Percentiles rank a stretch among this genome's conserved stretches.
phyloP scores from a whole-genome alignment of 2,113 vertebrate species.

The Vimba vimba region DNA sequence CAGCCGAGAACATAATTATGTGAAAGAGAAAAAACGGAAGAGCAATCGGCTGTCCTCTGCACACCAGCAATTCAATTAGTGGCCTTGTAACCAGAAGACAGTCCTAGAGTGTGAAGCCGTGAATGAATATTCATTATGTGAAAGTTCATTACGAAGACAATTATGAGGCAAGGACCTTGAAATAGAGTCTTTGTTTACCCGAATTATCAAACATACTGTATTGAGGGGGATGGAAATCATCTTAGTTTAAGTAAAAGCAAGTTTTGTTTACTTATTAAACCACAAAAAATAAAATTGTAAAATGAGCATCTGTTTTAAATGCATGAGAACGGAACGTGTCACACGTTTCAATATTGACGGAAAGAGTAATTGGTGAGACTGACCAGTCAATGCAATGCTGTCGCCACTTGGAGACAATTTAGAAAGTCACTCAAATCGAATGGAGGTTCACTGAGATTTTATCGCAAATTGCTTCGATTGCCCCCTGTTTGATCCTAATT shows the following conservation, averaged over 20 bases:
- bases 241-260: background rate
- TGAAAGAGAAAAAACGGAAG: constrained; percentile 1
- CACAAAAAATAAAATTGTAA: background rate
- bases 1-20: constrained; percentile 21
- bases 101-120: constrained; percentile 36
- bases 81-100: constrained; percentile 44
- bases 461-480: background rate
- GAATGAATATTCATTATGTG: constrained; percentile 58
- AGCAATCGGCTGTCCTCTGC: constrained; percentile 21
- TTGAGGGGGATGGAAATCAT: background rate
- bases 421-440: constrained; percentile 4
- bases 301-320: constrained; percentile 6
- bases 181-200: constrained; percentile 55
- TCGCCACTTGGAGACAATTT: background rate
- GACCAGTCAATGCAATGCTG: background rate
- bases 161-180: constrained; percentile 53
- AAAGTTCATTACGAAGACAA: constrained; percentile 57
- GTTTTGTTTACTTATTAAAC: constrained; percentile 2
- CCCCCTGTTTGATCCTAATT: constrained; percentile 13
- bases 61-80: constrained; percentile 57
- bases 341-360: background rate
- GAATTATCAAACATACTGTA: constrained; percentile 45
- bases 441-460: background rate
- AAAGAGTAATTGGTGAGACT: background rate
- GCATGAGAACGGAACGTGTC: background rate